Conservation (phyloP, 2,888 invertebrate genomes). For the Polyommatus icarus region DNA sequence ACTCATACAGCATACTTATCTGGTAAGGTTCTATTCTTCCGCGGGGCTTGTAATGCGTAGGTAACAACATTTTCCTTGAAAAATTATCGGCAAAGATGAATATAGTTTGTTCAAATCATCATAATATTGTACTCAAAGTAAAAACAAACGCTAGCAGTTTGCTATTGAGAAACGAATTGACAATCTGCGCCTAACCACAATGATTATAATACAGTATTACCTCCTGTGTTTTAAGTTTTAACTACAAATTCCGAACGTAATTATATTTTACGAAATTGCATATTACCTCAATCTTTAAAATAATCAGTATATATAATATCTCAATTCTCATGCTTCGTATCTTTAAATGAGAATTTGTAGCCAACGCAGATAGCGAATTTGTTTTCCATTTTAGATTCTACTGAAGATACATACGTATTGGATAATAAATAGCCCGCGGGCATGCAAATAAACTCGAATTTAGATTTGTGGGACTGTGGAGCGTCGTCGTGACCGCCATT, state of each 20-base stretch:
- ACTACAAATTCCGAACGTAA: neutral
- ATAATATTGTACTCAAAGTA: neutral
- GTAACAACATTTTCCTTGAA: too few species aligned
- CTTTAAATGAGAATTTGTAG: neutral
- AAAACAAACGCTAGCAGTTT: neutral
- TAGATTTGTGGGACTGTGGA: slow-evolving; percentile 16
- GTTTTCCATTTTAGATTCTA: neutral
- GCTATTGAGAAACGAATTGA: neutral
- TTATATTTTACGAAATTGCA: neutral
- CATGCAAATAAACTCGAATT: slow-evolving; percentile 16
- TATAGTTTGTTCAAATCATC: neutral
- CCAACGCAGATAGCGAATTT: neutral
- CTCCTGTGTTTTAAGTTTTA: neutral
- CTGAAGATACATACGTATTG: slow-evolving; percentile 7
- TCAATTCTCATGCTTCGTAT: neutral
- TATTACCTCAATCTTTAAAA: neutral
- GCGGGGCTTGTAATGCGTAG: too few species aligned
- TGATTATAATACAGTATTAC: neutral
- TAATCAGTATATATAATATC: neutral
- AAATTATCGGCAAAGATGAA: neutral
- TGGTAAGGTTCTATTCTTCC: too few species aligned
- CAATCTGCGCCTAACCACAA: neutral
- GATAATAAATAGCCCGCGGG: neutral
- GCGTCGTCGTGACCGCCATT: slow-evolving; percentile 29
- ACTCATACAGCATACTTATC: too few species aligned